These are phyloP conservation scores for Sicus ferrugineus DNA, from an alignment of 2,888 invertebrate genomes.

Conservation along the genomic window DNA sequence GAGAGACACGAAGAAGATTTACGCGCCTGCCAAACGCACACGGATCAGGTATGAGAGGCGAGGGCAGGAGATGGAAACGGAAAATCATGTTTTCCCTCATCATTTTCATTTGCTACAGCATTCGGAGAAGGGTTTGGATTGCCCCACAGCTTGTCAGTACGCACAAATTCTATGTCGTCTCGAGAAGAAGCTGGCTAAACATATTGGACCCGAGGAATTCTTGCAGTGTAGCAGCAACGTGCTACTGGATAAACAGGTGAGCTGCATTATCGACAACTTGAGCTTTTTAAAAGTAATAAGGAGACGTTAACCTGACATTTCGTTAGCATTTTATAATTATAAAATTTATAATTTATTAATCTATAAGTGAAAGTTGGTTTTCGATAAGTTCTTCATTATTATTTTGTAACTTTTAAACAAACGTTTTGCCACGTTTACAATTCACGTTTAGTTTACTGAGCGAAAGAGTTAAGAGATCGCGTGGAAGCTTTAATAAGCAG, in stretches of 20 bases:
- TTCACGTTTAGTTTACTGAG: no score
- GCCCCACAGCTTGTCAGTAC: constrained; percentile 62
- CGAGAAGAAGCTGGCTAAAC: constrained; percentile 64
- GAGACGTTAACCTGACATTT: no score
- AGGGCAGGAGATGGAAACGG: constrained; percentile 6
- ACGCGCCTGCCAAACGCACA: constrained; percentile 61
- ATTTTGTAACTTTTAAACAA: no score
- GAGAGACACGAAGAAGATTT: constrained; percentile 64
- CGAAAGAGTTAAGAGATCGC: no score
- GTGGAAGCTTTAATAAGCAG: no score
- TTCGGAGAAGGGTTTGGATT: constrained; percentile 47
- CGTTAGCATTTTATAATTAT: no score
- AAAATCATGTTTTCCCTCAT: constrained; percentile 12
- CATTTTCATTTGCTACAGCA: not conserved
- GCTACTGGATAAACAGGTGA: constrained; percentile 62
- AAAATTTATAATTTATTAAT: no score
- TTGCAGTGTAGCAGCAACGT: constrained; percentile 63
- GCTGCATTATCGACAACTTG: not conserved
- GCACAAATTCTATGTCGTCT: constrained; percentile 64
- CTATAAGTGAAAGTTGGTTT: no score
- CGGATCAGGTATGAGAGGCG: constrained; percentile 53
- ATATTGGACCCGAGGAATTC: constrained; percentile 64
- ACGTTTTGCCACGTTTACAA: no score
- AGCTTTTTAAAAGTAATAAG: no score
- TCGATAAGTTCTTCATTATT: no score